Percentiles rank a stretch among this genome's conserved stretches.
phyloP scores from a whole-genome alignment of 1,140 invertebrate genomes.

The Polyergus mexicanus region DNA sequence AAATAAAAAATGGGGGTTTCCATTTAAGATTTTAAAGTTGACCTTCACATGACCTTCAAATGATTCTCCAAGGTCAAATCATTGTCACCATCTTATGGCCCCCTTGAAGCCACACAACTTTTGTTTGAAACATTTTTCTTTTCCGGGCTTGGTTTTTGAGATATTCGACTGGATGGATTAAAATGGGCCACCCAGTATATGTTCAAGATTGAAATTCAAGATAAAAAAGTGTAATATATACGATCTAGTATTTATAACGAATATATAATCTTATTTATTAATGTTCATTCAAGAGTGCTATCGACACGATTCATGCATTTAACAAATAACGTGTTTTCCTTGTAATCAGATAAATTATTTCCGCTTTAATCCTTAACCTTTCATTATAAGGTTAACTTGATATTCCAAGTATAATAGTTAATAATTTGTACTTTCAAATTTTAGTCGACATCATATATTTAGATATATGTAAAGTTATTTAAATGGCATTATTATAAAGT shows the following conservation, averaged over 20 bases:
- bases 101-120: too few species aligned
- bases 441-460: background rate
- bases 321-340: background rate
- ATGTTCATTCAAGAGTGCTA: background rate
- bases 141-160: too few species aligned
- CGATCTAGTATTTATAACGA: background rate
- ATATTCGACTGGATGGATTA: too few species aligned
- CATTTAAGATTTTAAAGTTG: too few species aligned
- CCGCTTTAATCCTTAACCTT: background rate
- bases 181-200: too few species aligned
- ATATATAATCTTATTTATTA: background rate
- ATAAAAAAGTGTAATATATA: background rate
- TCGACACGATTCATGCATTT: background rate
- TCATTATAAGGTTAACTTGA: background rate
- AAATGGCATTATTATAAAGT: background rate
- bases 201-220: background rate
- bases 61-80: too few species aligned
- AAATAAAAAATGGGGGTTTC: too few species aligned
- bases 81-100: too few species aligned
- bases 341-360: background rate
- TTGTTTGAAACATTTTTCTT: too few species aligned
- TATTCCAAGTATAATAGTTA: background rate
- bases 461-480: conserved; percentile 26
- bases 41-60: too few species aligned
- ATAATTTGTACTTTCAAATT: background rate